Evolutionary conservation across 2,888 invertebrate species (phyloP), one percentile per base, ranked within the genome.

Genomic region (Calliphora vomitoria): DNA sequence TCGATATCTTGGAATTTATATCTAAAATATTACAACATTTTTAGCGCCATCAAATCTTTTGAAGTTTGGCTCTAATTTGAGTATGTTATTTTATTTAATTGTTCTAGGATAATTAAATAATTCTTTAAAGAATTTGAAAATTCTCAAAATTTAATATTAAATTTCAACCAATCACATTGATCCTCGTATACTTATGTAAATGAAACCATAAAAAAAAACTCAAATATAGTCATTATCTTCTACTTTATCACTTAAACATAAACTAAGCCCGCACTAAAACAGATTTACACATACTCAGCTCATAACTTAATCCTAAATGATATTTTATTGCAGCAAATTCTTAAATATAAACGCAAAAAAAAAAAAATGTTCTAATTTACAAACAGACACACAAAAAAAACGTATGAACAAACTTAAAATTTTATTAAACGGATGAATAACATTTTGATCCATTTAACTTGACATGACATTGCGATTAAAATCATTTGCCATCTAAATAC

Each of bases 391-490:
- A 72, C n/a, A 72, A 18, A 71, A 44, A 35, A 60, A 35, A 68
- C 62, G 44, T 75, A 66, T 72, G 66, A 87, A 82, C 71, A 50
- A 80, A 87, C 74, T 74, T 69, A 71, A 74, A 71, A 83, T 71
- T 75, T 80, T 87, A 84, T 87, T 87, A 85, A 87, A 82, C 84
- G 87, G 82, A 87, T 87, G 87, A 87, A 87, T 82, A 82, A 78
- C 74, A 85, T 78, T 81, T 87, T 87, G 84, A 87, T 87, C 84
- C 78, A 87, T 87, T 87, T 87, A 87, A 87, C 87, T 87, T 87
- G 87, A 87, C 84, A 87, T 85, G 84, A 87, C 87, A 85, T 87
- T 87, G 87, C 41, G 87, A 84, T 80, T 74, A 82, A 81, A 79
- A 85, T 82, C 85, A 53, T 44, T 74, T 74, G 50, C 78, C 69